phyloP scores from a whole-genome alignment of 2,113 vertebrate genomes.

The Lycaon pictus region DNA sequence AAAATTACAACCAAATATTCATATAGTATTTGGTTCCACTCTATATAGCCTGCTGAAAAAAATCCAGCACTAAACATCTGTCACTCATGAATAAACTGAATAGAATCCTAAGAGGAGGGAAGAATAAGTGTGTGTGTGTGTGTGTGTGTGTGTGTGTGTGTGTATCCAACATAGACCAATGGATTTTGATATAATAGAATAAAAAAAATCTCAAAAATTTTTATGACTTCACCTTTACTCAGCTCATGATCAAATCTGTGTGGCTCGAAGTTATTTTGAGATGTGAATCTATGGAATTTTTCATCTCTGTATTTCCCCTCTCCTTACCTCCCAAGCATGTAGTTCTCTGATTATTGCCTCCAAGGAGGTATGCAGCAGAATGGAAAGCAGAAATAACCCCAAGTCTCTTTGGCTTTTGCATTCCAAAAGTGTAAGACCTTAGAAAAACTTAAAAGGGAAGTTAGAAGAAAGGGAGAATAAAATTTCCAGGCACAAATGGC shows the following conservation, averaged over 20 bases:
- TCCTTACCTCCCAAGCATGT: background rate
- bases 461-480: background rate
- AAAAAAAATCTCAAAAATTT: slow-evolving; percentile 52
- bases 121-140: background rate
- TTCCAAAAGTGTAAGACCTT: background rate
- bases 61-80: background rate
- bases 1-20: background rate
- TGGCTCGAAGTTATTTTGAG: slow-evolving; percentile 32
- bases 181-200: background rate
- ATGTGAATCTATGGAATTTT: background rate
- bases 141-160: background rate
- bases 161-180: background rate
- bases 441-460: background rate
- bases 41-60: background rate
- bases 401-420: background rate
- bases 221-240: background rate
- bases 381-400: background rate
- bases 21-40: background rate
- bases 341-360: background rate
- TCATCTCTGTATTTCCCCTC: background rate
- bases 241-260: background rate
- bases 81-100: background rate
- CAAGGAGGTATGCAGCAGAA: background rate
- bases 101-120: background rate
- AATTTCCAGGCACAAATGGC: background rate